phyloP scores from a whole-genome alignment of 2,797 vertebrate genomes.

The Cryptoblepharus egeriae region DNA sequence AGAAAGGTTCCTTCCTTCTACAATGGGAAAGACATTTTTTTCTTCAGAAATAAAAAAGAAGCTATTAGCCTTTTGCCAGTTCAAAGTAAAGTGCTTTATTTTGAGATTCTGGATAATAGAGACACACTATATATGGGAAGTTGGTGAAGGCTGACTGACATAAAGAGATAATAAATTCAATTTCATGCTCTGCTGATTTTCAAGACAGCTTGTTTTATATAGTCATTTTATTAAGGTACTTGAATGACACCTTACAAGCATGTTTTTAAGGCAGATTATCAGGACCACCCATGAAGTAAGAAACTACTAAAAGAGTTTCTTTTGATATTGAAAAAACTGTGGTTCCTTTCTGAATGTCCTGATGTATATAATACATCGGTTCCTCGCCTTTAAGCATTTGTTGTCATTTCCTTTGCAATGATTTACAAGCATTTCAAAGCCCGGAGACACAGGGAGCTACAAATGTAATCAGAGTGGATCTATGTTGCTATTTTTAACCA shows the following conservation, averaged over 20 bases:
- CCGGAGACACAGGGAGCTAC: constrained; percentile 19
- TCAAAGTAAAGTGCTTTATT: no score
- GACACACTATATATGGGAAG: no score
- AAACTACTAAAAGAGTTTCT: background rate
- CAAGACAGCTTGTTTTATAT: no score
- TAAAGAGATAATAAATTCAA: background rate
- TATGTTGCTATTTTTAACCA: constrained; percentile 46
- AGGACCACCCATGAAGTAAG: background rate
- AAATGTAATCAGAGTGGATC: constrained; percentile 18
- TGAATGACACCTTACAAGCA: no score
- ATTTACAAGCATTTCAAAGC: background rate
- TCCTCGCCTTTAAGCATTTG: constrained; percentile 20
- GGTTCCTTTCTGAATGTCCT: background rate
- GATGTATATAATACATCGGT: constrained; percentile 2
- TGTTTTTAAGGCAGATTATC: background rate
- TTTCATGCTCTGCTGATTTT: background rate
- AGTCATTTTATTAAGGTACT: background rate
- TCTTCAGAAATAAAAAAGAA: no score
- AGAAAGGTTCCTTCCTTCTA: background rate
- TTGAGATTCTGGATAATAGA: no score
- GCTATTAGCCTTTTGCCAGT: no score
- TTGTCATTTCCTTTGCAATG: constrained; percentile 23
- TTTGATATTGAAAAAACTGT: background rate
- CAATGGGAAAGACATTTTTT: background rate
- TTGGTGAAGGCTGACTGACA: no score